phyloP scores from a whole-genome alignment of 1,140 invertebrate species.

The Macrocentrus cingulum region DNA sequence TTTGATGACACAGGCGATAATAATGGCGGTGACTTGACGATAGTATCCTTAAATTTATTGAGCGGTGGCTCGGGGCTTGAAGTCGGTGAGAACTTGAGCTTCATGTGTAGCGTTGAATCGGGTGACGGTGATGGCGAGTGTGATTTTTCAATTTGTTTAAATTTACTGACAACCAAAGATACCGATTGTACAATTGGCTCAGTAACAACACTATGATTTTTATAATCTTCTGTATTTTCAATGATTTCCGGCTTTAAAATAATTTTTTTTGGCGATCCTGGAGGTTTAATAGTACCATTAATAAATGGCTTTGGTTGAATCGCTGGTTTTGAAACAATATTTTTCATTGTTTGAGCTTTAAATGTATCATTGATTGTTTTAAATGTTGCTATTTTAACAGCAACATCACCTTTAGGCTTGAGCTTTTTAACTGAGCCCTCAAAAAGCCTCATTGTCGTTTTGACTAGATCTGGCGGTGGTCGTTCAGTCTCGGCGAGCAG shows the following conservation, averaged over 20 bases:
- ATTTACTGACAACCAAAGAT: slow-evolving; percentile 53
- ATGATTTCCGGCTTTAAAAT: slow-evolving; percentile 39
- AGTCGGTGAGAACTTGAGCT: slow-evolving; percentile 47
- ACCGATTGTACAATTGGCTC: slow-evolving; percentile 51
- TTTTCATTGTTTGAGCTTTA: slow-evolving; percentile 59
- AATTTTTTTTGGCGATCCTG: slow-evolving; percentile 44
- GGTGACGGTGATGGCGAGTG: slow-evolving; percentile 45
- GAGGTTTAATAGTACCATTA: slow-evolving; percentile 35
- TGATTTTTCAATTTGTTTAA: slow-evolving; percentile 51
- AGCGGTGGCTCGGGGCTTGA: slow-evolving; percentile 46
- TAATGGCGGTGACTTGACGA: slow-evolving; percentile 42
- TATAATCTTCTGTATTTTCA: slow-evolving; percentile 38
- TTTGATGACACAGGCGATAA: slow-evolving; percentile 42
- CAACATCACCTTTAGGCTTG: slow-evolving; percentile 66
- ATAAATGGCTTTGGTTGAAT: slow-evolving; percentile 36
- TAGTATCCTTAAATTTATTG: slow-evolving; percentile 32
- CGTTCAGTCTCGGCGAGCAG: slow-evolving; percentile 78
- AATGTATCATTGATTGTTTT: slow-evolving; percentile 69
- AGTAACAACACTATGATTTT: slow-evolving; percentile 47
- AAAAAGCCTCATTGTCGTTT: slow-evolving; percentile 80
- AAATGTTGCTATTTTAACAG: slow-evolving; percentile 67
- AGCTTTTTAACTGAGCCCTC: slow-evolving; percentile 66
- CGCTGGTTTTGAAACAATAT: slow-evolving; percentile 46
- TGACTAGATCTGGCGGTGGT: slow-evolving; percentile 82
- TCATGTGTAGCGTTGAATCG: slow-evolving; percentile 39